Evolutionary conservation across 2,797 vertebrate genomes (phyloP), one percentile per base, ranked within the genome.

Genomic region (Lindbergichthys nudifrons): DNA sequence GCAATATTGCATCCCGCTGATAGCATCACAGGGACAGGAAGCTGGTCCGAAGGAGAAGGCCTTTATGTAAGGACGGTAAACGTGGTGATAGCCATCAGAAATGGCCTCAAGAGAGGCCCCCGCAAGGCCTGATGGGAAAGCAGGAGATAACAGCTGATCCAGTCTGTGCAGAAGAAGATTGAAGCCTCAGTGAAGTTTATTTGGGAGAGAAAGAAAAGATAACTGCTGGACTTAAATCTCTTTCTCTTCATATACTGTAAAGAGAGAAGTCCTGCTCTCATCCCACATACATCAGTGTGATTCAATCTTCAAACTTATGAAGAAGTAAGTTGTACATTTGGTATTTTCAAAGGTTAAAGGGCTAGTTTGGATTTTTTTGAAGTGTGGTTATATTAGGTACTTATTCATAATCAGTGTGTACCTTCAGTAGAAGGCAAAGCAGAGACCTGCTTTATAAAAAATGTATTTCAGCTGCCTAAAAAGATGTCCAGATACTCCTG

Each of bases 71-170:
- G 81, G 66, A 80, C 64, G 62, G 59, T 41, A 16, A 21, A 51
- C 62, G 16, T 5, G 45, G 58, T 4, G 88, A 88, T 85, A 88
- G 59, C 67, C 71, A 88, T 90, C 88, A 83, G 65, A 86, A 81
- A 86, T 46, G 65, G 88, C 80, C 70, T 79, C 4, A 62, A 71
- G 80, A 80, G 80, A 79, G 67, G 70, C 76, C 82, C 45, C 72
- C 23, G 73, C 86, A 70, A 75, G 84, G 79, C 65, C 79, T 84
- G 79, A 87, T 87, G 89, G 85, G 79, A 85, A 80, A 73, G 61
- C 45, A 2, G 54, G 12, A 88, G 87, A 92, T 90, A 89, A 87
- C 63, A 13, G 70, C 73, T 75, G 88, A 91, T 88, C 80, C 89
- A 88, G 87, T 73, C 77, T 73, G 77, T 51, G 77, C 78, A 18